phyloP scores from a whole-genome alignment of 2,113 vertebrate genomes.

The Pangasianodon gigas region DNA sequence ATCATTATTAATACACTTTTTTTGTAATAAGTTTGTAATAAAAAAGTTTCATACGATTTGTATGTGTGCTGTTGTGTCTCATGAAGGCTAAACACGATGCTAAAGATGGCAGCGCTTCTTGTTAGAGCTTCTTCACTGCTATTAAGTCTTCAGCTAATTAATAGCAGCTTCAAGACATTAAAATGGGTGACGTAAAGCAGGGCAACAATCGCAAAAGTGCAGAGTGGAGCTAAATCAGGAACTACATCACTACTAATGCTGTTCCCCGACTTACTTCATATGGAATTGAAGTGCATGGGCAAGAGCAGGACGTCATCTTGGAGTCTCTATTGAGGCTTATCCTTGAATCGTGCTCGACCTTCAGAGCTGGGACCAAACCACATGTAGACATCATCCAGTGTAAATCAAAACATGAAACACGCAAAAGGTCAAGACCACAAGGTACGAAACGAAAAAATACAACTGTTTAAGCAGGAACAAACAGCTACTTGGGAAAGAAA shows the following conservation, averaged over 20 bases:
- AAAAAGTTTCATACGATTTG: constrained; percentile 14
- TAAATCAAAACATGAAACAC: background rate
- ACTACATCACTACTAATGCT: background rate
- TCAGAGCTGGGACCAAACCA: background rate
- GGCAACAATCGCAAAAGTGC: background rate
- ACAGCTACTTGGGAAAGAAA: background rate
- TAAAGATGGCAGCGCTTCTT: background rate
- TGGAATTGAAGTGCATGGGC: background rate
- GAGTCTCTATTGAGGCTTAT: background rate
- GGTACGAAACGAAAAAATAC: too few relatives aligned
- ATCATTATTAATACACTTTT: background rate
- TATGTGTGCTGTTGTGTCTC: background rate
- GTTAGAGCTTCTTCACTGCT: background rate
- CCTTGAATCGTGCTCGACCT: constrained; percentile 17
- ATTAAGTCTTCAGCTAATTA: background rate
- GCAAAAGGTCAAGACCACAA: background rate
- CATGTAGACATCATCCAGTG: background rate
- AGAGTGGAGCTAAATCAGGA: background rate
- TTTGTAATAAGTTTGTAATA: constrained; percentile 46
- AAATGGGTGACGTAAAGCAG: background rate
- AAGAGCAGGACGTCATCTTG: background rate
- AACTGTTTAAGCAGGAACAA: background rate
- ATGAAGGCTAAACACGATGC: background rate
- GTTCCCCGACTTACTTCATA: background rate
- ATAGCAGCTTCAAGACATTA: background rate